These are phyloP conservation scores for Petaurus breviceps DNA, from an alignment of 2,113 vertebrate genomes.

Conservation along the genomic window DNA sequence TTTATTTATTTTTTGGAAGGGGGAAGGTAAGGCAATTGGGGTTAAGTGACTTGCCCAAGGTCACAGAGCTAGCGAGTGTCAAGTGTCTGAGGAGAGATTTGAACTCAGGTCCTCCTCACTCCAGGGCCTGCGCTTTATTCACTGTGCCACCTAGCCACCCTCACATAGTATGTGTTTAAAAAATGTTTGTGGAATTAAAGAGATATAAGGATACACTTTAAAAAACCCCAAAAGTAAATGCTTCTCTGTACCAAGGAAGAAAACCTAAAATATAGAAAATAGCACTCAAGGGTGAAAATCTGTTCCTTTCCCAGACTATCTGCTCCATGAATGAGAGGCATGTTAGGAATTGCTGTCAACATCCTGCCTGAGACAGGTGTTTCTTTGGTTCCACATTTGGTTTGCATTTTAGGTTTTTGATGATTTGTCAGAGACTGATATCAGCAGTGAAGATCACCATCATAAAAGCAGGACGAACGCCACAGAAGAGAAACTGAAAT, in stretches of 20 bases:
- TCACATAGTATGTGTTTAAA: background rate
- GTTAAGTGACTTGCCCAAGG: background rate
- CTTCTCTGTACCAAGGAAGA: slow-evolving; percentile 12
- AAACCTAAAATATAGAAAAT: background rate
- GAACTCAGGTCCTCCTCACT: background rate
- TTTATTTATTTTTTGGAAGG: no score
- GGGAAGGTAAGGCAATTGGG: no score
- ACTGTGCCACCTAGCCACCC: background rate
- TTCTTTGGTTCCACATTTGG: background rate
- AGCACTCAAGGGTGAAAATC: background rate
- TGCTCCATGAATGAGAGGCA: no score
- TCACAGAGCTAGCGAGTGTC: background rate
- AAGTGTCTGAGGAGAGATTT: background rate
- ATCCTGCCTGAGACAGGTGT: background rate
- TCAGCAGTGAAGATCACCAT: slow-evolving; percentile 70
- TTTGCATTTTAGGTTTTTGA: slow-evolving; percentile 76
- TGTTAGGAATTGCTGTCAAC: background rate
- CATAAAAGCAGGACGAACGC: slow-evolving; percentile 67
- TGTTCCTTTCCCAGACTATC: background rate
- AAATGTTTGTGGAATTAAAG: background rate
- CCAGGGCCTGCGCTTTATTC: background rate
- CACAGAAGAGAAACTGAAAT: slow-evolving; percentile 85
- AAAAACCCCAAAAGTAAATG: background rate
- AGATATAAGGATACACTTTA: background rate
- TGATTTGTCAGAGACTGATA: slow-evolving; percentile 80